Conservation (phyloP, 2,113 vertebrate genomes). For the Nyctereutes procyonoides region DNA sequence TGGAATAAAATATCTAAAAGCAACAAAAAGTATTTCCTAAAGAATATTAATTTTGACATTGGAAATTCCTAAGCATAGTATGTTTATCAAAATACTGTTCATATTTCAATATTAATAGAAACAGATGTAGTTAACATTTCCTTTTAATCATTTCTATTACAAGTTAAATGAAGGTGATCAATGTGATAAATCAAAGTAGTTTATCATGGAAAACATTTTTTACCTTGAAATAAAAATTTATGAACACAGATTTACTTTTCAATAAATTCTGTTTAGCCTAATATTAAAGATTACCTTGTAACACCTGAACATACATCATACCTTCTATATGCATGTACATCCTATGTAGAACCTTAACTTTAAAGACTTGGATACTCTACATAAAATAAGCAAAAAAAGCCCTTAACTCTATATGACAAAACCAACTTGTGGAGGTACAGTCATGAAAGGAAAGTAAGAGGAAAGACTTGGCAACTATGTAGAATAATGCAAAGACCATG, state of each 20-base stretch:
- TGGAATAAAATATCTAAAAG: neutral
- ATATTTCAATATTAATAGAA: constrained; percentile 15
- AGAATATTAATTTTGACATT: neutral
- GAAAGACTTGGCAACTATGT: neutral
- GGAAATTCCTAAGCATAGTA: neutral
- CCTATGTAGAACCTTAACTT: neutral
- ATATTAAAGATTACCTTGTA: neutral
- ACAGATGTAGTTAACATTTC: neutral
- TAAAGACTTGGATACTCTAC: neutral
- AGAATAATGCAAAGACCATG: neutral
- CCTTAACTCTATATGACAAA: constrained; percentile 40
- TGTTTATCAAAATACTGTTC: neutral
- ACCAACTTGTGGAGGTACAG: neutral
- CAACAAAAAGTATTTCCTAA: neutral
- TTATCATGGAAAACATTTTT: neutral
- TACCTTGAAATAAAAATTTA: constrained; percentile 10
- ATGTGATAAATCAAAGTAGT: neutral
- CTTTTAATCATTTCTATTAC: neutral
- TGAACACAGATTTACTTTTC: neutral
- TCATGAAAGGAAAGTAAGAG: neutral
- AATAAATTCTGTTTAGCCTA: neutral
- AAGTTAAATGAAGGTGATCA: constrained; percentile 4
- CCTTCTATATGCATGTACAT: neutral
- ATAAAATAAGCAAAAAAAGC: neutral
- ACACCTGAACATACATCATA: neutral